These are phyloP conservation scores for Vombatus ursinus DNA, from an alignment of 2,113 vertebrate genomes.

Conservation along the genomic window DNA sequence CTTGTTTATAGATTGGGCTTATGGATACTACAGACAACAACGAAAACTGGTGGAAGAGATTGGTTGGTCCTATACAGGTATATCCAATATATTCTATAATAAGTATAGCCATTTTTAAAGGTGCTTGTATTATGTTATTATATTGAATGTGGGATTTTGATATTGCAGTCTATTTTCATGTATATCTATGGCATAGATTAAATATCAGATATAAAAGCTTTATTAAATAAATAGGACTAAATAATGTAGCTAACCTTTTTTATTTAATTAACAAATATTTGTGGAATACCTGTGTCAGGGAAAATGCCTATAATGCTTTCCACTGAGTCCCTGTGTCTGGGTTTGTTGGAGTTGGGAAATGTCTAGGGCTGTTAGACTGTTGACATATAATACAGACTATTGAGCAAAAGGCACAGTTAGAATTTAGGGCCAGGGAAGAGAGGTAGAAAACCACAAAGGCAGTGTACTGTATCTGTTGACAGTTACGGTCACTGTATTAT, in stretches of 20 bases:
- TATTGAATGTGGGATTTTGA: background rate
- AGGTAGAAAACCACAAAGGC: background rate
- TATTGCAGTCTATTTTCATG: background rate
- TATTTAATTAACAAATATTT: slow-evolving; percentile 11
- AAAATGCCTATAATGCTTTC: background rate
- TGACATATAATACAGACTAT: background rate
- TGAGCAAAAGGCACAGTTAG: background rate
- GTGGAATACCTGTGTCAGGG: background rate
- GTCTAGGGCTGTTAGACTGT: background rate
- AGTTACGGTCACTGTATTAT: background rate
- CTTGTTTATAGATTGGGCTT: slow-evolving; percentile 84
- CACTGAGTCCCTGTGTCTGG: slow-evolving; percentile 3
- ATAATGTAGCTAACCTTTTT: slow-evolving; percentile 10
- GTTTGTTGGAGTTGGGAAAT: background rate
- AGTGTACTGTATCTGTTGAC: background rate
- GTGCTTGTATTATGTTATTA: slow-evolving; percentile 3
- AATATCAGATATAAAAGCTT: background rate
- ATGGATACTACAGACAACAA: slow-evolving; percentile 93
- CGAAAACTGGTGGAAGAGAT: slow-evolving; percentile 94
- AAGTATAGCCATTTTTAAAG: background rate
- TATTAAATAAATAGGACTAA: background rate
- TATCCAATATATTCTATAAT: slow-evolving; percentile 30
- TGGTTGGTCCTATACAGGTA: slow-evolving; percentile 98
- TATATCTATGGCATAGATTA: background rate
- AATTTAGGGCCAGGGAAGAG: background rate